phyloP scores from a whole-genome alignment of 2,113 vertebrate species.

The Pituophis catenifer region DNA sequence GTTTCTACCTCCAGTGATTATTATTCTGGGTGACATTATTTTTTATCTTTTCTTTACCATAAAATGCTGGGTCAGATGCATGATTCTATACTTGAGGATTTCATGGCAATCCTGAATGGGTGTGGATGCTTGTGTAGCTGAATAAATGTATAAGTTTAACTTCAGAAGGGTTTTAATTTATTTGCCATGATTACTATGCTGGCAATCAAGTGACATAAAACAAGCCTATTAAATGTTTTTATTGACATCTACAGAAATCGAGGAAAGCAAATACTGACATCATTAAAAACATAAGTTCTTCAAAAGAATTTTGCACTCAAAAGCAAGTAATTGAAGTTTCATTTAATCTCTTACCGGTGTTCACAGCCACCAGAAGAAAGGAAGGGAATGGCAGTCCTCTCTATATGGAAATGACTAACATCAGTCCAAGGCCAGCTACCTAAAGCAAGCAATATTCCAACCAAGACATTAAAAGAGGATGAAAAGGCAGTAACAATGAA shows the following conservation, averaged over 20 bases:
- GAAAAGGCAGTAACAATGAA: conserved; percentile 15
- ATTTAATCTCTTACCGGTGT: background rate
- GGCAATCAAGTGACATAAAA: background rate
- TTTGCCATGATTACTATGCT: background rate
- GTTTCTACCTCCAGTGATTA: background rate
- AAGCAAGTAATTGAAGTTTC: background rate
- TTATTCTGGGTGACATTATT: background rate
- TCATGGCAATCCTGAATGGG: too few species aligned
- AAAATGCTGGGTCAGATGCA: background rate
- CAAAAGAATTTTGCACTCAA: background rate
- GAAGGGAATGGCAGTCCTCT: background rate
- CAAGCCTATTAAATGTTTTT: background rate
- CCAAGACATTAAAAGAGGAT: conserved; percentile 13
- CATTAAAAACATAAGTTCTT: background rate
- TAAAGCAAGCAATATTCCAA: conserved; percentile 18
- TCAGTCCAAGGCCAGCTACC: conserved; percentile 15
- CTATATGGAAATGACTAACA: conserved; percentile 4
- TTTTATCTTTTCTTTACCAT: background rate
- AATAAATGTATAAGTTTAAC: background rate
- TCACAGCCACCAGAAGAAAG: background rate
- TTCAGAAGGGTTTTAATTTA: background rate
- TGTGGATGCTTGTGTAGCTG: background rate
- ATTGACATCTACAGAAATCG: background rate
- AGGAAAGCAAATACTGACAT: background rate
- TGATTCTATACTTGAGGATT: background rate